These are phyloP conservation scores for Magallana ariakensis DNA, from an alignment of 1,140 invertebrate species.

Conservation along the genomic window DNA sequence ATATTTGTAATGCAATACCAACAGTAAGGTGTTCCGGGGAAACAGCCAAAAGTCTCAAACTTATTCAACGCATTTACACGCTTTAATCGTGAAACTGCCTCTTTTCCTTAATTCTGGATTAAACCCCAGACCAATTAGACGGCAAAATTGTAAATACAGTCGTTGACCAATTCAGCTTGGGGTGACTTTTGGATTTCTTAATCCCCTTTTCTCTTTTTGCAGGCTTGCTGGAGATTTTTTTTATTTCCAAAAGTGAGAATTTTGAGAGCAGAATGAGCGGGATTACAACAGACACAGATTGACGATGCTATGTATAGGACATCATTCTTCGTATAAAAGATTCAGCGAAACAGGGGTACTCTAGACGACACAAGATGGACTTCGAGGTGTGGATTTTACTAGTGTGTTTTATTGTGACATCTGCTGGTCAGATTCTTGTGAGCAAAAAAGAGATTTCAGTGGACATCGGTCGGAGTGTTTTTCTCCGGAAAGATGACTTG, in stretches of 20 bases:
- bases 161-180: neutral
- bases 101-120: constrained; percentile 15
- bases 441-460: constrained; percentile 68
- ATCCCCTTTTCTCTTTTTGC: neutral
- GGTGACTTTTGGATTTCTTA: constrained; percentile 17
- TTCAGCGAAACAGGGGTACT: neutral
- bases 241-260: neutral
- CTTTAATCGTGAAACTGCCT: neutral
- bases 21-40: constrained; percentile 21
- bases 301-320: neutral
- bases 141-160: neutral
- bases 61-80: constrained; percentile 25
- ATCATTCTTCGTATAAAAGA: neutral
- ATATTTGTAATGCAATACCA: constrained; percentile 43
- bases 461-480: constrained; percentile 72
- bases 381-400: constrained; percentile 27
- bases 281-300: neutral
- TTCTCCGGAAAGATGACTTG: constrained; percentile 72
- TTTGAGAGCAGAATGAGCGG: neutral
- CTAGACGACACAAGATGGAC: constrained; percentile 34
- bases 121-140: constrained; percentile 12
- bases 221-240: neutral
- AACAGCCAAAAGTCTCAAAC: neutral
- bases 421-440: constrained; percentile 59
- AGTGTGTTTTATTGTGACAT: neutral